Evolutionary conservation across 2,888 invertebrate genomes (phyloP).

Genomic region (Drosophila birchii): DNA sequence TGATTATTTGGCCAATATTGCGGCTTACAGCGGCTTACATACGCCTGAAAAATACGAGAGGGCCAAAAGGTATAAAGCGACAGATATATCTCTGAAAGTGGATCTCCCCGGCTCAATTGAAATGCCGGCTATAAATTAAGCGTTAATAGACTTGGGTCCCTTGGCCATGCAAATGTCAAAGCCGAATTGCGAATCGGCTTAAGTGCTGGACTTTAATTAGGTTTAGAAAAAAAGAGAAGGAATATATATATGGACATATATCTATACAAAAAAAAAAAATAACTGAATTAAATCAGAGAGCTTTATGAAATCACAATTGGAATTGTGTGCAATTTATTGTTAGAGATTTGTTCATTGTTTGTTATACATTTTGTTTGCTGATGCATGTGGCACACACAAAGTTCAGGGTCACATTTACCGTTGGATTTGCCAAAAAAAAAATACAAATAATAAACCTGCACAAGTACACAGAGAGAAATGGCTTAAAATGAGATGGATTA

Average conservation of each 20-base stretch:
- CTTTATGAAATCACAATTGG: constrained; percentile 59
- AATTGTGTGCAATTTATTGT: constrained; percentile 42
- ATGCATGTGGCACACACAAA: constrained; percentile 48
- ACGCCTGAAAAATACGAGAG: constrained; percentile 24
- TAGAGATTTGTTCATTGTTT: constrained; percentile 30
- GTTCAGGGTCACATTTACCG: constrained; percentile 60
- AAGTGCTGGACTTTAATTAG: constrained; percentile 37
- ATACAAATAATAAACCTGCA: constrained; percentile 13
- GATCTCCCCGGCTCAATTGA: constrained; percentile 30
- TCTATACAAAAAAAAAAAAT: no score
- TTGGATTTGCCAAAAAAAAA: constrained; percentile 46
- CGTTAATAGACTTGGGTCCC: constrained; percentile 58
- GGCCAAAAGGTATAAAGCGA: constrained; percentile 23
- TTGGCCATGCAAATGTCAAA: constrained; percentile 57
- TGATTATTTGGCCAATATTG: constrained; percentile 55
- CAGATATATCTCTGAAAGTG: constrained; percentile 8
- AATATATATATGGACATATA: not conserved
- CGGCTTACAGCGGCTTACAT: constrained; percentile 49
- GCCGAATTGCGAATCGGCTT: constrained; percentile 7
- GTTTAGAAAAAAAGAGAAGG: not conserved
- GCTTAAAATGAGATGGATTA: not conserved
- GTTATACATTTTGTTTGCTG: constrained; percentile 30
- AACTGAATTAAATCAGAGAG: constrained; percentile 2
- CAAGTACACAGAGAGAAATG: constrained; percentile 7
- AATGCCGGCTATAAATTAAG: constrained; percentile 57